Evolutionary conservation across 2,797 vertebrate species (phyloP), one percentile per base, ranked within the genome.

Genomic region (Sebastes matsubarae): DNA sequence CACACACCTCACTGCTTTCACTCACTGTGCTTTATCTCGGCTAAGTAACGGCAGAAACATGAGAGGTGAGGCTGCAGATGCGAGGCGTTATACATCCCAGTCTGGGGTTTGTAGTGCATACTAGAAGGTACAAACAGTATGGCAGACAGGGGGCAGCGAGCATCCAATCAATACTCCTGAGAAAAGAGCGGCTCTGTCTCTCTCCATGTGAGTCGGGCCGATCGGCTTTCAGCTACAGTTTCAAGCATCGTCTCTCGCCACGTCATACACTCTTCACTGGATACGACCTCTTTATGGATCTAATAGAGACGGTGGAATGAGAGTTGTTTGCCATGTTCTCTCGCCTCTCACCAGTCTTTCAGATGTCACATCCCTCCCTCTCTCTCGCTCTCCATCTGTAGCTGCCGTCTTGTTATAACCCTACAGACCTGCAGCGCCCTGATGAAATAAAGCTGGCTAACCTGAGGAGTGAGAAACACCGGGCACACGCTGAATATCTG

Each of bases 201-300:
- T 78, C 68, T 76, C 77, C 61, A 77, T 71, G 81, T 8, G 70
- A 90, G 77, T 70, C 55, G 58, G 72, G 64, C 81, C 3, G 87
- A 93, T 94, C 89, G 75, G 80, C 78, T 94, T 93, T 92, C 92
- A 92, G 87, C 75, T 87, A 38, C 72, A 61, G 83, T 88, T 87
- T 88, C 88, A 67, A 85, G 72, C 50, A n/a, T 77, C 57, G 24
- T 11, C 61, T 29, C 78, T 60, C 61, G 20, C 4, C 50, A 9
- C 8, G 18, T n/a, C 50, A 52, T 52, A 52, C 16, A 46, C 42
- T 46, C 67, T 54, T 57, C 42, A 29, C 66, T 50, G 46, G 13
- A 52, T 14, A 4, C 64, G 3, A 8, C 12, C n/a, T 64, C 42
- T 72, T 77, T 60, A 25, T 77, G n/a, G 10, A 42, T 69, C 64